A percentile compares a stretch with the other conserved stretches of the same genome.
These are phyloP conservation scores for Oreochromis tanganicae DNA, from an alignment of 2,113 vertebrate genomes.

Conservation along the genomic window DNA sequence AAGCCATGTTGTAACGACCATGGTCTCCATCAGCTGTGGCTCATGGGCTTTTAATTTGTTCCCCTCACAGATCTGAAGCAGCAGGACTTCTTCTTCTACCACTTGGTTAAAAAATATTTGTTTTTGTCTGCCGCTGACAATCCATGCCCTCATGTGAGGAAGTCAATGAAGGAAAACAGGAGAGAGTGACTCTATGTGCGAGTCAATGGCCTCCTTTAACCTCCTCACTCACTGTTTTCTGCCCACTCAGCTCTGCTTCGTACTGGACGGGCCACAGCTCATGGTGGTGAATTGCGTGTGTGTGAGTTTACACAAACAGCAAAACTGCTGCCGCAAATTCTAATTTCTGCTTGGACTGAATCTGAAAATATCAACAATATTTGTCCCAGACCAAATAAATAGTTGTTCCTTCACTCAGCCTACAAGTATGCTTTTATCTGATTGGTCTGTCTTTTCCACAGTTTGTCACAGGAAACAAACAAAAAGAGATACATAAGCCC, in stretches of 20 bases:
- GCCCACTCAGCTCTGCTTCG: not conserved
- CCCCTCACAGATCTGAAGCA: not conserved
- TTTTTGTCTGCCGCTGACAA: not conserved
- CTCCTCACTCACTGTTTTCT: not conserved
- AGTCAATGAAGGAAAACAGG: not conserved
- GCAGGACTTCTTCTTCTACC: not conserved
- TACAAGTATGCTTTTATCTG: not conserved
- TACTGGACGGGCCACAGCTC: not conserved
- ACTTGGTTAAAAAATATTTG: not conserved
- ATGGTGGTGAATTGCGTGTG: not conserved
- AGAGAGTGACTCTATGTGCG: not conserved
- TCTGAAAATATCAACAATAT: not conserved
- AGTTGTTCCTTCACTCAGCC: not conserved
- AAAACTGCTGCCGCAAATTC: not conserved
- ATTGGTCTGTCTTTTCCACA: not conserved
- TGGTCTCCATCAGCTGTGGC: not conserved
- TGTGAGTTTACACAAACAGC: not conserved
- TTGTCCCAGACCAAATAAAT: not conserved
- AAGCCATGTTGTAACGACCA: too few relatives aligned
- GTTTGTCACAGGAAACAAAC: not conserved
- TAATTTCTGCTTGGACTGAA: not conserved
- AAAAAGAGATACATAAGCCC: not conserved
- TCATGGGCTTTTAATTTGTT: not conserved
- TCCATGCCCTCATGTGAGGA: not conserved
- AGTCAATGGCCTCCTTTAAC: constrained; percentile 6